Percentiles rank a stretch among this genome's conserved stretches.
These are phyloP conservation scores for Volucella inflata DNA, from an alignment of 2,888 invertebrate species.

Conservation along the genomic window DNA sequence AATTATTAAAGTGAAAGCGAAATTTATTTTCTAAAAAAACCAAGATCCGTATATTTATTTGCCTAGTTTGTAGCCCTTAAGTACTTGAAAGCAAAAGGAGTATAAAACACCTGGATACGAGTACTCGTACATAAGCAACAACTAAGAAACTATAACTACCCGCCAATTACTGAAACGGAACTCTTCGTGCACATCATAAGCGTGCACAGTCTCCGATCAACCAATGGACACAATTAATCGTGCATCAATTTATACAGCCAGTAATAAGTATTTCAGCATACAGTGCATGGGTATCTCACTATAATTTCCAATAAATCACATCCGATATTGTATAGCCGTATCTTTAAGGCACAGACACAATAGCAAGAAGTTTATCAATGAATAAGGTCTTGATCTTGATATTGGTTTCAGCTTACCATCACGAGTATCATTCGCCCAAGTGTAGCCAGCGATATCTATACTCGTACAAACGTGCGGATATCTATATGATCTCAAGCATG, in stretches of 20 bases:
- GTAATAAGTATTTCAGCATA: slow-evolving; percentile 10
- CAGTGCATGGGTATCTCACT: not conserved
- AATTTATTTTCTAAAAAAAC: too few relatives aligned
- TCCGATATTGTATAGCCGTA: not conserved
- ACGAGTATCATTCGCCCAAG: not conserved
- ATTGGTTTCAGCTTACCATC: not conserved
- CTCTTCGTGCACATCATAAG: slow-evolving; percentile 49
- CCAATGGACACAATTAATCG: slow-evolving; percentile 8
- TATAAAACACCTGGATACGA: too few relatives aligned
- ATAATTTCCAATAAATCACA: slow-evolving; percentile 17
- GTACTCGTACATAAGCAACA: not conserved
- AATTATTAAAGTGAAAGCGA: too few relatives aligned
- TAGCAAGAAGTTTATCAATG: slow-evolving; percentile 44
- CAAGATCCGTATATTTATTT: too few relatives aligned
- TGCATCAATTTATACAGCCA: slow-evolving; percentile 33
- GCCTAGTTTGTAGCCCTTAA: too few relatives aligned
- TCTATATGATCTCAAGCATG: slow-evolving; percentile 21
- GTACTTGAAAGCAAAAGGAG: too few relatives aligned
- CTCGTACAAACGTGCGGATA: not conserved
- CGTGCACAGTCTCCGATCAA: slow-evolving; percentile 1
- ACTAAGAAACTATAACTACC: slow-evolving; percentile 13
- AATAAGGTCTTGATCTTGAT: slow-evolving; percentile 34
- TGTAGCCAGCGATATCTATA: slow-evolving; percentile 31
- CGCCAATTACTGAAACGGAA: slow-evolving; percentile 17
- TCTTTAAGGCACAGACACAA: slow-evolving; percentile 8